Base-by-base conservation (phyloP, 2,113 vertebrate genomes). In the Sorex araneus region DNA sequence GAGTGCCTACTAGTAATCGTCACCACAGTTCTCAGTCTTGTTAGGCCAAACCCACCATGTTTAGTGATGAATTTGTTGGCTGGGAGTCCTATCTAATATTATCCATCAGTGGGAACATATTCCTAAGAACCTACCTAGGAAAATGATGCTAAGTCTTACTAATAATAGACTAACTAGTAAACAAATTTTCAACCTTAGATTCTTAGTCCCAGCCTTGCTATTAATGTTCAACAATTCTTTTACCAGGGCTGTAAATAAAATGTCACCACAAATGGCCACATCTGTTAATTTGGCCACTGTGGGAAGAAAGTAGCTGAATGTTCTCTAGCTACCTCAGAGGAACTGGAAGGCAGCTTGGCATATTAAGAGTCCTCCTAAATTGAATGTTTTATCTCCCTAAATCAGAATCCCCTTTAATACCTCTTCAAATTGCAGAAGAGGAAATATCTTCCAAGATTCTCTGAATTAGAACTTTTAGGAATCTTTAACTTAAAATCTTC, bases 191-290 rank as follows among this genome's bases (percentile, higher is more conserved):
- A 30, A 8, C 27, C 34, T 89, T 84, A 54, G 19, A 8, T 43
- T 90, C 27, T 60, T 66, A 84, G 43, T 7, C 8, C 13, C 40
- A 87, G 10, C 6, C 63, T n/a, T 94, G 18, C 1, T 84, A 64
- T n/a, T 70, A 0, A 69, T 91, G 19, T 30, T 11, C 23, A 80
- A 23, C 45, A 79, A 47, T n/a, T 16, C 25, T 27, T 91, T 15
- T 87, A 89, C 21, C n/a, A 47, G 45, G 8, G 28, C 8, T n/a
- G 82, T 66, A 6, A 94, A 81, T 67, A 92, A 89, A 90, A 91
- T 67, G 25, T 16, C 19, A 88, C 16, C 47, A 57, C 3, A 90
- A 36, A 30, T 69, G 8, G 70, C 12, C 34, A 63, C 25, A 84
- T 36, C 47, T 84, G 28, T 83, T 27, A 67, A 76, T 75, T 32